A percentile compares a stretch with the other conserved stretches of the same genome.
Conservation (phyloP, 1,140 invertebrate species). For the Drosophila bipectinata region DNA sequence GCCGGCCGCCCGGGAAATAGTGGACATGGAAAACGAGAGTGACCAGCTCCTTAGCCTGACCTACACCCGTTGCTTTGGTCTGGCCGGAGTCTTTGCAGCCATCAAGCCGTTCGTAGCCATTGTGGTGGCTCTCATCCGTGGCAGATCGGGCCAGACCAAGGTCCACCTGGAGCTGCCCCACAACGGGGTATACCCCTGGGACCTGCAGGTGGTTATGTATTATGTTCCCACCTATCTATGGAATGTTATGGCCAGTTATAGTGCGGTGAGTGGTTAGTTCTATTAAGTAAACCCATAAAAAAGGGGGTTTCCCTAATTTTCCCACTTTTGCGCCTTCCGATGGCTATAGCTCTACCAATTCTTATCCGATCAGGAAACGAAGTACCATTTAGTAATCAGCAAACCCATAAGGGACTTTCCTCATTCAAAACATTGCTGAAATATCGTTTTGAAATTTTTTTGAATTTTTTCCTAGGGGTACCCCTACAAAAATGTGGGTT, state of each 20-base stretch:
- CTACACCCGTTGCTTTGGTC: constrained; percentile 53
- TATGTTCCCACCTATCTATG: constrained; percentile 65
- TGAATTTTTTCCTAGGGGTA: too few relatives aligned
- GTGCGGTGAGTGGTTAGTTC: constrained; percentile 39
- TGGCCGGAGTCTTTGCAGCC: constrained; percentile 51
- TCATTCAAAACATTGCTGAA: background rate
- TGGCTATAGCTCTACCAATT: too few relatives aligned
- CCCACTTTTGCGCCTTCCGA: too few relatives aligned
- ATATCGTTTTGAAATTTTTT: too few relatives aligned
- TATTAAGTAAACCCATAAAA: too few relatives aligned
- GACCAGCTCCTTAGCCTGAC: constrained; percentile 56
- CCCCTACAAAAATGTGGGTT: too few relatives aligned
- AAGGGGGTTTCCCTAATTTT: too few relatives aligned
- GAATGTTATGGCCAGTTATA: constrained; percentile 61
- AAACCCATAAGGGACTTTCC: background rate
- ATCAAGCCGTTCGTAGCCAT: constrained; percentile 61
- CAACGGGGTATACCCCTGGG: constrained; percentile 51
- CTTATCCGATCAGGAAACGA: too few relatives aligned
- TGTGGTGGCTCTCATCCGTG: constrained; percentile 23
- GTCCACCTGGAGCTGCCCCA: constrained; percentile 56
- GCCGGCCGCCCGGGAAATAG: constrained; percentile 36
- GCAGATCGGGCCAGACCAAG: constrained; percentile 8
- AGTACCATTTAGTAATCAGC: background rate
- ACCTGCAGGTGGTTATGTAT: constrained; percentile 21
- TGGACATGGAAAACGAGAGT: constrained; percentile 56